These are phyloP conservation scores for Natrix natrix DNA, from an alignment of 2,797 vertebrate species.

Conservation along the genomic window DNA sequence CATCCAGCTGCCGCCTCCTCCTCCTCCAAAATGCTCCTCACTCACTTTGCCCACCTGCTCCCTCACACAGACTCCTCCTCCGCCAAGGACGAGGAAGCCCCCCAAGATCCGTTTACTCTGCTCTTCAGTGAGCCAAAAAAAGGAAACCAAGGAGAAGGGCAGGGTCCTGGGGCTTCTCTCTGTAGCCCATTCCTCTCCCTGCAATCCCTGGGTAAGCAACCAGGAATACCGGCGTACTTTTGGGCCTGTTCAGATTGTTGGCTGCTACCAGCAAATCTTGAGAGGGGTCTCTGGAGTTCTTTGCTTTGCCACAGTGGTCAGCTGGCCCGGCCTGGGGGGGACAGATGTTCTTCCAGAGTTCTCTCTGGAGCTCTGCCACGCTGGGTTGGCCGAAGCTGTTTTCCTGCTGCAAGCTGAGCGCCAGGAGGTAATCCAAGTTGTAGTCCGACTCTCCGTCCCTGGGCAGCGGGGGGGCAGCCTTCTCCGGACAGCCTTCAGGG, in stretches of 20 bases:
- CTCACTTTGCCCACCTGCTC: neutral
- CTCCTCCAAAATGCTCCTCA: neutral
- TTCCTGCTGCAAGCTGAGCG: conserved; percentile 86
- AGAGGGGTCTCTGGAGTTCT: conserved; percentile 26
- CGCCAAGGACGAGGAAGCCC: neutral
- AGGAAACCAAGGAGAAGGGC: neutral
- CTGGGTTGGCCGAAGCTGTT: neutral
- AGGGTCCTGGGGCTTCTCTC: neutral
- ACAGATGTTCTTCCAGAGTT: conserved; percentile 66
- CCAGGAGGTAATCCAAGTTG: conserved; percentile 86
- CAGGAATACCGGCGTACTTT: conserved; percentile 44
- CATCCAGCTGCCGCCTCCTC: rapidly evolving
- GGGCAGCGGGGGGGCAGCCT: conserved; percentile 59
- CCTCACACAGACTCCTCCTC: too few relatives aligned
- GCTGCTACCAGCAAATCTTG: conserved; percentile 19
- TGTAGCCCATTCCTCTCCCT: too few relatives aligned
- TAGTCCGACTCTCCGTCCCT: conserved; percentile 73
- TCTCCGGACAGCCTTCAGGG: conserved; percentile 58
- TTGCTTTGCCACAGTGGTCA: neutral
- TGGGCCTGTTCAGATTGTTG: conserved; percentile 5
- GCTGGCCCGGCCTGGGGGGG: conserved; percentile 29
- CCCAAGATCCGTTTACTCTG: neutral
- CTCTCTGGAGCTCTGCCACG: conserved; percentile 53
- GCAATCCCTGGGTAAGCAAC: neutral
- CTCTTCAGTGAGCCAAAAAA: neutral